phyloP scores from a whole-genome alignment of 1,140 invertebrate species.

The Gryllus bimaculatus region DNA sequence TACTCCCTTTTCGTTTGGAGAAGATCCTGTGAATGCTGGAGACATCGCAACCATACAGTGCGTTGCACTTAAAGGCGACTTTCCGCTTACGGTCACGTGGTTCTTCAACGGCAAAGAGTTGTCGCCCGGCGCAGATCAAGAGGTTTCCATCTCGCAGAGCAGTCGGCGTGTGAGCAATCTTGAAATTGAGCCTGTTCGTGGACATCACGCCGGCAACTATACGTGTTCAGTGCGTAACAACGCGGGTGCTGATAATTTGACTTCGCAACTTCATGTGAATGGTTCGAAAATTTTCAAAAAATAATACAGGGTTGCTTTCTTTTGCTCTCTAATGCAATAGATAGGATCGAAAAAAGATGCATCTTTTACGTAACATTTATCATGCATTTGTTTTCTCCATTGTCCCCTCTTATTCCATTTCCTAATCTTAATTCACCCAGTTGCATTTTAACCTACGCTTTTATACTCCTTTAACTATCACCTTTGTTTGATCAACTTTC shows the following conservation, averaged over 20 bases:
- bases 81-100: conserved; percentile 60
- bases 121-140: conserved; percentile 28
- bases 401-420: no score
- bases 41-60: conserved; percentile 60
- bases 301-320: not conserved
- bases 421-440: not conserved
- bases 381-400: not conserved
- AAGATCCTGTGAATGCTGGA: conserved; percentile 51
- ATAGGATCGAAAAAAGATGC: no score
- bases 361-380: no score
- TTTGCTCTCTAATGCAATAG: not conserved
- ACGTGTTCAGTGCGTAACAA: conserved; percentile 61
- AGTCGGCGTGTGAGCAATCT: conserved; percentile 22
- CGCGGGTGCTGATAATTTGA: conserved; percentile 49
- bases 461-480: not conserved
- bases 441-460: not conserved
- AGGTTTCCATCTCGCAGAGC: not conserved
- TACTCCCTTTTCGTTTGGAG: conserved; percentile 51
- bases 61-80: conserved; percentile 62
- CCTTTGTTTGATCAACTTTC: not conserved
- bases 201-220: conserved; percentile 49
- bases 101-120: conserved; percentile 55
- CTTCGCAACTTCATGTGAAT: conserved; percentile 41
- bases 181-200: no score
- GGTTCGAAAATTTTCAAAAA: conserved; percentile 36